A percentile compares a stretch with the other conserved stretches of the same genome.
phyloP scores from a whole-genome alignment of 1,140 invertebrate genomes.

The Venustaconcha ellipsiformis region DNA sequence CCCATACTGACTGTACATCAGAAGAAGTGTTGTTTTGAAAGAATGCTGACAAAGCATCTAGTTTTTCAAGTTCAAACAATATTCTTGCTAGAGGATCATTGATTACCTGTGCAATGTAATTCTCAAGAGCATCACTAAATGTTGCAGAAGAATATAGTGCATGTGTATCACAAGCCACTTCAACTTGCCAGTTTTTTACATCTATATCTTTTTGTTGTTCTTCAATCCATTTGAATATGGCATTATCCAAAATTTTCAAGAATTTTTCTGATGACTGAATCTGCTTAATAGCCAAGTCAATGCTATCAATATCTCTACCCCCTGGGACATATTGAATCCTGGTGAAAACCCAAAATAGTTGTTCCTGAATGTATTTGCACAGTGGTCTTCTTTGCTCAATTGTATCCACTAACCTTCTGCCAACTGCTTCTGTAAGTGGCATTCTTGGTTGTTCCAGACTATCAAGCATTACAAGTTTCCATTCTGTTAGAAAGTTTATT shows the following conservation, averaged over 20 bases:
- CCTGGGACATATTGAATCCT: constrained; percentile 34
- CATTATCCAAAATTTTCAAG: constrained; percentile 24
- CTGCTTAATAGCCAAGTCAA: constrained; percentile 25
- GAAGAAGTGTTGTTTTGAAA: constrained; percentile 1
- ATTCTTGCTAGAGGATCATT: constrained; percentile 16
- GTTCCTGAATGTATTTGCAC: constrained; percentile 11
- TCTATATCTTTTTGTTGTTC: no score
- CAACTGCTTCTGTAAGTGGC: constrained; percentile 17
- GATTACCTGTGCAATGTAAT: neutral
- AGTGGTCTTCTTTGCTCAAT: constrained; percentile 29
- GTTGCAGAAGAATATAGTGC: constrained; percentile 7
- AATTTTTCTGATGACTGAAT: constrained; percentile 13
- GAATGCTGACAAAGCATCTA: constrained; percentile 16
- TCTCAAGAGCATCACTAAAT: constrained; percentile 20
- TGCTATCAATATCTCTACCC: constrained; percentile 25
- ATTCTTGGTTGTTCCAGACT: constrained; percentile 23
- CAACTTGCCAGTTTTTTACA: constrained; percentile 12
- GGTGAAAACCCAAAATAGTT: constrained; percentile 48
- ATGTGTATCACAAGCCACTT: constrained; percentile 17
- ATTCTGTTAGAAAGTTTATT: constrained; percentile 43
- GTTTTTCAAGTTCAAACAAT: constrained; percentile 10
- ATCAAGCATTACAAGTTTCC: constrained; percentile 43
- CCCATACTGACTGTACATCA: constrained; percentile 1
- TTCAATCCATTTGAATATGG: constrained; percentile 9
- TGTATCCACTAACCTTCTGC: constrained; percentile 13